phyloP scores from a whole-genome alignment of 2,888 invertebrate genomes.

The Amiota communis region DNA sequence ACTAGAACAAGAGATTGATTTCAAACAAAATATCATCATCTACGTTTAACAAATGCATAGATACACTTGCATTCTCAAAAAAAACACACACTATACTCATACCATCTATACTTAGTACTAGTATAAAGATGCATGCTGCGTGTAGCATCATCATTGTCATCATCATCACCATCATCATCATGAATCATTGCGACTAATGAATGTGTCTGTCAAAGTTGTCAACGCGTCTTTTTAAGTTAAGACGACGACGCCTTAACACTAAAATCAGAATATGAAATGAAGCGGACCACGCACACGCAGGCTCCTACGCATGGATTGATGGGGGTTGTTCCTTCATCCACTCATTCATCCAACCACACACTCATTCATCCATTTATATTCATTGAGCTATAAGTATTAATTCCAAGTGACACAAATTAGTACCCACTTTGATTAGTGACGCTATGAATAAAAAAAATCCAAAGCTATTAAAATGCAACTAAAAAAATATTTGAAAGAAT shows the following conservation, averaged over 20 bases:
- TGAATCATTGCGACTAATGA: slow-evolving; percentile 64
- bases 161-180: neutral
- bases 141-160: neutral
- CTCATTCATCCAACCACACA: neutral
- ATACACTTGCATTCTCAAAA: no score
- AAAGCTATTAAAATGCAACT: slow-evolving; percentile 25
- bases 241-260: slow-evolving; percentile 15
- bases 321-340: neutral
- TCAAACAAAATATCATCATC: no score
- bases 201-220: slow-evolving; percentile 66
- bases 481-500: slow-evolving; percentile 8
- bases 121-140: neutral
- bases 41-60: no score
- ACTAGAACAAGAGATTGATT: no score
- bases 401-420: slow-evolving; percentile 3
- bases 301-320: neutral
- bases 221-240: slow-evolving; percentile 55
- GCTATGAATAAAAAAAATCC: neutral
- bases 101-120: neutral
- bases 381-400: neutral
- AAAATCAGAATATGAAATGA: neutral
- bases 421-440: neutral
- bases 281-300: slow-evolving; percentile 3
- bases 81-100: no score
- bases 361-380: no score